Conservation (phyloP, 2,888 invertebrate genomes). For the Abscondita cerata region DNA sequence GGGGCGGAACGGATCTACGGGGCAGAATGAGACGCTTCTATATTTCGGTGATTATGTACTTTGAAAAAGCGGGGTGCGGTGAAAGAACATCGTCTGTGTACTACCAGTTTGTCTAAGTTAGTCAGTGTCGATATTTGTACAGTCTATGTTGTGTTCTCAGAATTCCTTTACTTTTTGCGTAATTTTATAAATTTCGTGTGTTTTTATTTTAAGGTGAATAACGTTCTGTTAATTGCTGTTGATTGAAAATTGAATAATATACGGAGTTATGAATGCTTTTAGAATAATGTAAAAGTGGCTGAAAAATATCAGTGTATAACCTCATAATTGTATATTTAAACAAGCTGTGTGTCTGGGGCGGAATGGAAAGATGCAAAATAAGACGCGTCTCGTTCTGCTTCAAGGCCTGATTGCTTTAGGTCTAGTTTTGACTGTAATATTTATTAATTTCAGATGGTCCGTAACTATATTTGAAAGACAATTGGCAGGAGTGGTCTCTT, state of each 20-base stretch:
- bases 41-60: not conserved
- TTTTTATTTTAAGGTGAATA: not conserved
- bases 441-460: no score
- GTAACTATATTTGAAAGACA: no score
- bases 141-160: no score
- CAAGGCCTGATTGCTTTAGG: not conserved
- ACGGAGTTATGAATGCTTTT: not conserved
- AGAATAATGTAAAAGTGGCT: no score
- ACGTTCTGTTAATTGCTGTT: no score
- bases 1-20: not conserved
- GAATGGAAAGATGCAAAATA: not conserved
- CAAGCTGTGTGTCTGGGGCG: not conserved
- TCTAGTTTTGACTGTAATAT: not conserved
- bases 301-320: no score
- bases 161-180: no score
- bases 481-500: no score
- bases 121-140: no score
- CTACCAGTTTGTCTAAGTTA: no score
- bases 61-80: not conserved
- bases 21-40: not conserved
- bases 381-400: not conserved
- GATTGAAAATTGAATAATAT: not conserved
- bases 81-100: not conserved
- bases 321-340: no score
- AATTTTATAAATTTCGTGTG: no score